Percentiles rank a stretch among this genome's conserved stretches.
Evolutionary conservation across 2,113 vertebrate genomes (phyloP).

Genomic region (Puntigrus tetrazona): DNA sequence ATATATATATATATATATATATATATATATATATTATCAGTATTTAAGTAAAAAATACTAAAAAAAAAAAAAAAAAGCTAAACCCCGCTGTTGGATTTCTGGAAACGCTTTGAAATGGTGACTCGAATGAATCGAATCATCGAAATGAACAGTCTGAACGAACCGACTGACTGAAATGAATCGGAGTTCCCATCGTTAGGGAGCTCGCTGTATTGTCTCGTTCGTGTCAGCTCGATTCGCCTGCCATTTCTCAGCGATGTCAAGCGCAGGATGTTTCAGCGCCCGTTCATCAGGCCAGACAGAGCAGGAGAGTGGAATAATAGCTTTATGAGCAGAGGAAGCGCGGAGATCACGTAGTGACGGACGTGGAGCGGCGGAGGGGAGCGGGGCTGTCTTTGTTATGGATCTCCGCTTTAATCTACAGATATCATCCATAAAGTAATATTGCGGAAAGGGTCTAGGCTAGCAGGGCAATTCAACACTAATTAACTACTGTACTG

Average conservation of each 20-base stretch:
- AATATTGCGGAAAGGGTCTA: neutral
- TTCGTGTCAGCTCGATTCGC: slow-evolving; percentile 31
- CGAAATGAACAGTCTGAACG: neutral
- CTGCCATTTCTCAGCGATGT: slow-evolving; percentile 42
- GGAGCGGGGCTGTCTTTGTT: neutral
- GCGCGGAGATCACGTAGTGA: neutral
- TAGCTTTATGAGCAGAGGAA: neutral
- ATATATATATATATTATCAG: too few relatives aligned
- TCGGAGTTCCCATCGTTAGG: neutral
- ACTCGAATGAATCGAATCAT: slow-evolving; percentile 8
- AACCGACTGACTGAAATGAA: neutral
- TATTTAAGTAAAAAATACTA: neutral
- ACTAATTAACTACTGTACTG: neutral
- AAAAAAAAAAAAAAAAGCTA: too few relatives aligned
- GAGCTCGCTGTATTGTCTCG: slow-evolving; percentile 23
- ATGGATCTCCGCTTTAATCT: slow-evolving; percentile 7
- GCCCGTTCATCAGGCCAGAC: neutral
- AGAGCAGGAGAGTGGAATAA: neutral
- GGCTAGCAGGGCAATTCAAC: neutral
- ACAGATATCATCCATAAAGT: neutral
- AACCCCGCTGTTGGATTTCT: neutral
- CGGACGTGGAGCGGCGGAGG: neutral
- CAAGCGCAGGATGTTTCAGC: slow-evolving; percentile 12
- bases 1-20: too few relatives aligned
- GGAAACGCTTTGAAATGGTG: neutral